phyloP scores from a whole-genome alignment of 92 coral and sea anemone species.

The Epizoanthus rinbou region DNA sequence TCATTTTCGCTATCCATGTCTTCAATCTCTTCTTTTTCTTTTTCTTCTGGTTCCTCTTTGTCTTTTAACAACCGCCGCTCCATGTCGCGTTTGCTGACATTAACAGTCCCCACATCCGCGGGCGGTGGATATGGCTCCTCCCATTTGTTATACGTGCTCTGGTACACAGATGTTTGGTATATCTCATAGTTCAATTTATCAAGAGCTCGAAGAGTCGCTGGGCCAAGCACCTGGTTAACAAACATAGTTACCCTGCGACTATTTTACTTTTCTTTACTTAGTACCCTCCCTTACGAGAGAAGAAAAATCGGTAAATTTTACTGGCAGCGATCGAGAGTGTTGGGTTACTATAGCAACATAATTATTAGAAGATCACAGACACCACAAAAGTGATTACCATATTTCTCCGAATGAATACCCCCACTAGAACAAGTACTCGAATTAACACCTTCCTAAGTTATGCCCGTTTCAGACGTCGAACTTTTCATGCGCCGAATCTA shows the following conservation, averaged over 20 bases:
- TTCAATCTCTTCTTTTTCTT: conserved; percentile 14
- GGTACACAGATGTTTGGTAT: conserved; percentile 68
- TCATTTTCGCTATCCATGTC: background rate
- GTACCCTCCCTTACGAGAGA: background rate
- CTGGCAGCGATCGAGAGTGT: too few relatives aligned
- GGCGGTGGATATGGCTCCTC: background rate
- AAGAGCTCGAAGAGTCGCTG: conserved; percentile 63
- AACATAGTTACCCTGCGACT: background rate
- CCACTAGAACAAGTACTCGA: too few relatives aligned
- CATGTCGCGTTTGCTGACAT: background rate
- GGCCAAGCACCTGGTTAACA: conserved; percentile 49
- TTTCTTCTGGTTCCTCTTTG: conserved; percentile 12
- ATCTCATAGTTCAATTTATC: conserved; percentile 60
- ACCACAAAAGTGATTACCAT: too few relatives aligned
- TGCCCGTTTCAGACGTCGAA: too few relatives aligned
- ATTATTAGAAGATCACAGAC: too few relatives aligned
- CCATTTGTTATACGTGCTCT: conserved; percentile 41
- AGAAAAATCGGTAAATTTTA: too few relatives aligned
- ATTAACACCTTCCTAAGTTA: too few relatives aligned
- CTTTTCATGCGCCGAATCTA: too few relatives aligned
- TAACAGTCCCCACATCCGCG: background rate
- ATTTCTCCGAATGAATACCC: too few relatives aligned
- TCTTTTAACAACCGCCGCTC: conserved; percentile 31
- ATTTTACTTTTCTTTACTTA: background rate
- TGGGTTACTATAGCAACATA: too few relatives aligned